Base-by-base conservation (phyloP, 2,888 invertebrate genomes). In the Machimus atricapillus region DNA sequence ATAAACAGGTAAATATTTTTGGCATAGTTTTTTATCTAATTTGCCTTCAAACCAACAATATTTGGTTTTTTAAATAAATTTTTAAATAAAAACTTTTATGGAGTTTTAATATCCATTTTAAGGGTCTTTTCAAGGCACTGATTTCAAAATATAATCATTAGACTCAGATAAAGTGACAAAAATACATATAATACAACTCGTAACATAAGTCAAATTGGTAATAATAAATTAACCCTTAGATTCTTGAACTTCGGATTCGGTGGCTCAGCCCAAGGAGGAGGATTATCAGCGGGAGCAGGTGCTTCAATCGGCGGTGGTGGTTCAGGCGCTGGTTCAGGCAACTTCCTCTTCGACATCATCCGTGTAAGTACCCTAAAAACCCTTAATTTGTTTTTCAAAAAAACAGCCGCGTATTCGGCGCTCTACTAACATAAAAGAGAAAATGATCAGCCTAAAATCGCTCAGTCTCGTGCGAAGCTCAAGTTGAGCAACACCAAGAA, bases 331-430 rank as follows among this genome's bases (percentile, higher is more conserved):
- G 97, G 96, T 86, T 97, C 97, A 83, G 97, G 97, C 89, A 97
- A 97, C 94, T 97, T 97, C 94, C 94, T 97, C 90, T 97, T 97
- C 93, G 97, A 97, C 93, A 95, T 97, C 91, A 96, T 97, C 92
- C 94, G 97, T 94, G 97, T 97, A 94, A 96, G 96, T 94, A 90
- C 74, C 79, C 66, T 66, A 66, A 19, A 19, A 66, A n/a, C 3
- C n/a, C 16, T 52, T 66, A 23, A 66, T 12, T 66, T 19, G 40
- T 4, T 12, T 4, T 14, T 77, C n/a, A n/a, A n/a, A n/a, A 77
- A 76, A 43, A 58, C 56, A 34, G 52, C 37, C 23, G 37, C 37
- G 9, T 43, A 23, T 0, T n/a, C 34, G 31, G 16, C 31, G 34
- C 56, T 31, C 19, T 81, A 81, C 52, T 81, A 52, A 83, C 82